Evolutionary conservation across 1,140 invertebrate species (phyloP).

Genomic region (Pseudomyrmex cubaensis): DNA sequence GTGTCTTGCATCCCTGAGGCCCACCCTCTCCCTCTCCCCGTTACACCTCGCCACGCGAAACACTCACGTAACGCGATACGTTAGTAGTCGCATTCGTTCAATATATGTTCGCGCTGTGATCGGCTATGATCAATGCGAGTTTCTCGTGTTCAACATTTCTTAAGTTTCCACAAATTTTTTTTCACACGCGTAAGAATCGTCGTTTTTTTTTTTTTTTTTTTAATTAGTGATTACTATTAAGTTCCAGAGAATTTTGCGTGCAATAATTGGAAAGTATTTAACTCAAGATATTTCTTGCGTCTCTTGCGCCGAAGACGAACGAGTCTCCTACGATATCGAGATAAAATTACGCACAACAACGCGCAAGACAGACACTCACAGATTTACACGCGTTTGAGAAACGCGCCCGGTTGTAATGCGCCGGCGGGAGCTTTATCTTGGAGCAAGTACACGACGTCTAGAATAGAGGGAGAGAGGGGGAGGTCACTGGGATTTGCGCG

Average conservation of each 20-base stretch:
- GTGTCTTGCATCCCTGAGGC: conserved; percentile 86
- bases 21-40: conserved; percentile 73
- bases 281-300: no score
- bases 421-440: conserved; percentile 49
- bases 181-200: no score
- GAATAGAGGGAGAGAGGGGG: conserved; percentile 9
- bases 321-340: neutral
- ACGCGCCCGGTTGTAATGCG: conserved; percentile 12
- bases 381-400: neutral
- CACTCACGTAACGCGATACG: conserved; percentile 62
- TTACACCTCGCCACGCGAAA: conserved; percentile 52
- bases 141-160: neutral
- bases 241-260: neutral
- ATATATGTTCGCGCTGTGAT: conserved; percentile 70
- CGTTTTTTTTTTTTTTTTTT: neutral
- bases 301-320: no score
- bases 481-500: conserved; percentile 72
- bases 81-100: conserved; percentile 65
- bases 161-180: neutral
- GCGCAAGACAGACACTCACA: neutral
- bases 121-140: conserved; percentile 64
- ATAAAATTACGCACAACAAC: neutral
- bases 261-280: neutral
- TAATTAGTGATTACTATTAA: neutral
- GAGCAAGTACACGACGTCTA: conserved; percentile 37